These are phyloP conservation scores for Crossaster papposus DNA, from an alignment of 53 echinoderm and acorn worm species.

Conservation along the genomic window DNA sequence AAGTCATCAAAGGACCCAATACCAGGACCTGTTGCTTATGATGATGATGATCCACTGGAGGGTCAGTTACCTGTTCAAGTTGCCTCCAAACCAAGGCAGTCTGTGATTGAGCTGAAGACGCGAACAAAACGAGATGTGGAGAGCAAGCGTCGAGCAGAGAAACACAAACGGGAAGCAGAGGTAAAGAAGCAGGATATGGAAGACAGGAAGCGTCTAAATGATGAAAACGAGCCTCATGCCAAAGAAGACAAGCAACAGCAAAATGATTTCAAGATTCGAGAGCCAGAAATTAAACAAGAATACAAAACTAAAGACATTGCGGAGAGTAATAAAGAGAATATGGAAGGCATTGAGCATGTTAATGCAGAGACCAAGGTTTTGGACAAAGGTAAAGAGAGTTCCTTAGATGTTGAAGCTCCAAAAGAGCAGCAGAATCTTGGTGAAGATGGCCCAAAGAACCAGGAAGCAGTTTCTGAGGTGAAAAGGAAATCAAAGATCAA, in stretches of 20 bases:
- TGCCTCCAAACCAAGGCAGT: constrained; percentile 45
- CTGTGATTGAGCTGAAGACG: constrained; percentile 61
- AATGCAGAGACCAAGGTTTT: neutral
- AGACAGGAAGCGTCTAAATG: neutral
- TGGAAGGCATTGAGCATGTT: neutral
- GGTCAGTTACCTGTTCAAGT: constrained; percentile 27
- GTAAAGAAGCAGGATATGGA: neutral
- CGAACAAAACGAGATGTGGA: constrained; percentile 40
- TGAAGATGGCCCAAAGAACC: constrained; percentile 12
- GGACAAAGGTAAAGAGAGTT: neutral
- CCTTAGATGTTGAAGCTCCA: neutral
- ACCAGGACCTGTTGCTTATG: neutral
- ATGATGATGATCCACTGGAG: constrained; percentile 46
- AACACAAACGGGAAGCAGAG: constrained; percentile 28
- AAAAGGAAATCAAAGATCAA: constrained; percentile 15
- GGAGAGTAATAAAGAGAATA: neutral
- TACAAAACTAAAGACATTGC: constrained; percentile 2
- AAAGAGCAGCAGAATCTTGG: constrained; percentile 1
- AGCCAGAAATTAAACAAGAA: neutral
- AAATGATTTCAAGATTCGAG: neutral
- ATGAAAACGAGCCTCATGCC: neutral
- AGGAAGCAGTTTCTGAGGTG: neutral
- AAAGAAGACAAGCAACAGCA: neutral
- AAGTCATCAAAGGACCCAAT: constrained; percentile 20
- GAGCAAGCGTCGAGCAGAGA: constrained; percentile 41